Base-by-base conservation (phyloP, 2,113 vertebrate species). In the Pygoscelis antarcticus region DNA sequence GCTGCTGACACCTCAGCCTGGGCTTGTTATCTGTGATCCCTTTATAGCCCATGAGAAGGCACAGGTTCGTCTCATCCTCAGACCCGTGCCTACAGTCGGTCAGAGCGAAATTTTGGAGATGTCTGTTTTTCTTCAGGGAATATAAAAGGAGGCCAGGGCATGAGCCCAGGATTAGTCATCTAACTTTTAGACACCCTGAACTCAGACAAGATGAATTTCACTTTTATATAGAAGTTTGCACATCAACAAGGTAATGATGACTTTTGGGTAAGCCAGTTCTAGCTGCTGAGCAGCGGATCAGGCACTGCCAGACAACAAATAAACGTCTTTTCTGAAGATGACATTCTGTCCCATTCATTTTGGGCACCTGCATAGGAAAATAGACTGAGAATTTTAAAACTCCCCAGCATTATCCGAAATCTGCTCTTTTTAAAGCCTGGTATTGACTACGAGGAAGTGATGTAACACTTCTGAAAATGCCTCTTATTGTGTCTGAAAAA, bases 391-490 rank as follows among this genome's bases (percentile, higher is more conserved):
- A n/a, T 58, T 90, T 79, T 61, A 46, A 64, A 61, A 52, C 13
- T 71, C 18, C 10, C 14, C 49, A 32, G 36, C 10, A 6, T 38
- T 52, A 75, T 21, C 36, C 5, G 1, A 68, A 82, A 81, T 21
- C 29, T 75, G 16, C 32, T 84, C 9, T 10, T 55, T 92, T 65
- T 12, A 27, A 47, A 72, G 17, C 14, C 20, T 30, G 47, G 16
- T 46, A 34, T 4, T 11, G 2, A 18, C 38, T 6, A 11, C 0
- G 1, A 85, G 42, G 57, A 62, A 47, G 74, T 16, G n/a, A 83
- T 9, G 25, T 2, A 42, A 34, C 7, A 0, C 30, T 57, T 29
- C 58, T 78, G 64, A 70, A 95, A 93, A 54, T 46, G 36, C 6
- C 15, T 86, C 44, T 57, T 32, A 23, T 22, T 83, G 66, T 49